Evolutionary conservation across 2,888 invertebrate species (phyloP).

Genomic region (Diarsia dahlii): DNA sequence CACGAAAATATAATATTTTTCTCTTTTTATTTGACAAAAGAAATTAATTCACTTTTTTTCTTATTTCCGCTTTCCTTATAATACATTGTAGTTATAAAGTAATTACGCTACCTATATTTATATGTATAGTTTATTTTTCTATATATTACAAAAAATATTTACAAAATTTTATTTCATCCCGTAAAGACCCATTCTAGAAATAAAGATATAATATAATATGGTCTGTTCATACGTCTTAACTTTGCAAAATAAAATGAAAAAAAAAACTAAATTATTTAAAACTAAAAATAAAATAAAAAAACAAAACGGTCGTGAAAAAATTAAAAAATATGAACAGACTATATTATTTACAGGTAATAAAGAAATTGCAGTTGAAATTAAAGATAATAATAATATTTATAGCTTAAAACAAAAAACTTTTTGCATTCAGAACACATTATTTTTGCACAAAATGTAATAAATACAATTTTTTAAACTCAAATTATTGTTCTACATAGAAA

Average conservation of each 20-base stretch:
- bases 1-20: slow-evolving; percentile 80
- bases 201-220: slow-evolving; percentile 66
- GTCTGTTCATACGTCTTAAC: slow-evolving; percentile 63
- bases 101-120: slow-evolving; percentile 90
- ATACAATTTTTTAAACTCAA: slow-evolving; percentile 67
- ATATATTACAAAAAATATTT: slow-evolving; percentile 90
- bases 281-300: slow-evolving; percentile 20
- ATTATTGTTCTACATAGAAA: slow-evolving; percentile 72
- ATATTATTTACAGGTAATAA: slow-evolving; percentile 63
- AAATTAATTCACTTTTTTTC: slow-evolving; percentile 89
- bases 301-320: slow-evolving; percentile 25
- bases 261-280: slow-evolving; percentile 37
- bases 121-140: slow-evolving; percentile 87
- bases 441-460: slow-evolving; percentile 74
- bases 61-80: slow-evolving; percentile 87
- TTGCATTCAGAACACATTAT: slow-evolving; percentile 74
- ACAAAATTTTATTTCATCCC: slow-evolving; percentile 84
- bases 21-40: slow-evolving; percentile 90
- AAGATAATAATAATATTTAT: slow-evolving; percentile 63
- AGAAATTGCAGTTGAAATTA: slow-evolving; percentile 68
- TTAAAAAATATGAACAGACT: slow-evolving; percentile 61
- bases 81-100: slow-evolving; percentile 89
- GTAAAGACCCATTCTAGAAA: slow-evolving; percentile 85
- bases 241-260: slow-evolving; percentile 40
- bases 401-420: slow-evolving; percentile 59